phyloP scores from a whole-genome alignment of 92 coral and sea anemone genomes.

The Metridium senile region DNA sequence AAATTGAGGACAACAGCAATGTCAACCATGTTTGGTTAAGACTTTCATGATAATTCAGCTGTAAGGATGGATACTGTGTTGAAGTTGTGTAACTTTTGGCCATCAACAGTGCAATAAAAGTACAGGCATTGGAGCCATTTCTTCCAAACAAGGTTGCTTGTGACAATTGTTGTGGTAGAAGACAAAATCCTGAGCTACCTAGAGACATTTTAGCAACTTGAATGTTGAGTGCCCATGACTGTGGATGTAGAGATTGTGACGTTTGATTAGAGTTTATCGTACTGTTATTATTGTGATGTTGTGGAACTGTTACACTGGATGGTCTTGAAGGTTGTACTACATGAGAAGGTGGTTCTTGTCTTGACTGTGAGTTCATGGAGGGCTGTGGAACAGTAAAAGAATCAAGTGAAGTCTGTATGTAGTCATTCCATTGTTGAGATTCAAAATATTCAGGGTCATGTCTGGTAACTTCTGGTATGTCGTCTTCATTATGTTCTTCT shows the following conservation, averaged over 20 bases:
- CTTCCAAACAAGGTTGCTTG: slow-evolving; percentile 26
- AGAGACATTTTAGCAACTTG: neutral
- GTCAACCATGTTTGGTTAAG: neutral
- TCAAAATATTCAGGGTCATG: slow-evolving; percentile 35
- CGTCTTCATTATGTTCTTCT: slow-evolving; percentile 7
- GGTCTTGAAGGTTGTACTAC: too few relatives aligned
- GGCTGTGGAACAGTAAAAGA: slow-evolving; percentile 28
- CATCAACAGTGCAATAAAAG: slow-evolving; percentile 26
- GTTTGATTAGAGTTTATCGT: neutral
- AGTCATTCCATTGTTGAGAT: slow-evolving; percentile 7
- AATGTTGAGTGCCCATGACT: slow-evolving; percentile 4
- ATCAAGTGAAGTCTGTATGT: slow-evolving; percentile 1
- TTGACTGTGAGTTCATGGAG: neutral
- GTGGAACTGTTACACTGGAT: neutral
- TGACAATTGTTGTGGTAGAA: neutral
- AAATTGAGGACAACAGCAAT: neutral
- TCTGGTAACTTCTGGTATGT: slow-evolving; percentile 1
- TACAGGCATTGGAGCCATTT: slow-evolving; percentile 37
- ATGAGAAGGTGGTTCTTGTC: too few relatives aligned
- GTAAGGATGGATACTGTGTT: neutral
- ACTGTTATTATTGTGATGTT: neutral
- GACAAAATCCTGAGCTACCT: neutral
- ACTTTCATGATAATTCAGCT: neutral
- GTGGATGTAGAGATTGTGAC: neutral
- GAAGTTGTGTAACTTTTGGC: slow-evolving; percentile 1